Evolutionary conservation across 2,113 vertebrate genomes (phyloP).

Genomic region (Halichoeres trimaculatus): DNA sequence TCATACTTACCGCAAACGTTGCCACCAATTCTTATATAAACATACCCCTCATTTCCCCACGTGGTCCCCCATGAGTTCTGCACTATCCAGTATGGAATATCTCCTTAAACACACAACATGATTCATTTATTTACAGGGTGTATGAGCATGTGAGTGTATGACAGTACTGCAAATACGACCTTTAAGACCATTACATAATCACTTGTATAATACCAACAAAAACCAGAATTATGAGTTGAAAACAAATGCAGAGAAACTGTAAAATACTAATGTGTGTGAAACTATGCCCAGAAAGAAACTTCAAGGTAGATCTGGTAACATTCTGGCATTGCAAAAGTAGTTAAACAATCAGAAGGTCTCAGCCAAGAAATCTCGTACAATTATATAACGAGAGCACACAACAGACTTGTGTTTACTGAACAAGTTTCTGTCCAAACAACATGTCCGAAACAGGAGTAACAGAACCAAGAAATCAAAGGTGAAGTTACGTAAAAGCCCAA

Average conservation of each 20-base stretch:
- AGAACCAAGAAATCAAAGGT: no score
- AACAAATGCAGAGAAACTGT: slow-evolving; percentile 26
- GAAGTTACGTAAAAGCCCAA: no score
- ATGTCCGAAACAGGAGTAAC: neutral
- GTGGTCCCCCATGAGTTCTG: slow-evolving; percentile 91
- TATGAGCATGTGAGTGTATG: neutral
- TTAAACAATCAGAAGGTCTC: neutral
- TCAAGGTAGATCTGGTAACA: neutral
- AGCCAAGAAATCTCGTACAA: neutral
- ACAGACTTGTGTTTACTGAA: neutral
- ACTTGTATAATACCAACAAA: slow-evolving; percentile 38
- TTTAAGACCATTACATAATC: slow-evolving; percentile 57
- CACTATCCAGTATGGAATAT: slow-evolving; percentile 91
- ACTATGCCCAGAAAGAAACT: neutral
- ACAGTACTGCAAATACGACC: slow-evolving; percentile 9
- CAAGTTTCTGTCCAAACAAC: neutral
- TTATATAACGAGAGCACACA: neutral
- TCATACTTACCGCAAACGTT: slow-evolving; percentile 89
- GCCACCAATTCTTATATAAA: slow-evolving; percentile 88
- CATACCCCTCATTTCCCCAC: slow-evolving; percentile 92
- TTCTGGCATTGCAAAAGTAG: neutral
- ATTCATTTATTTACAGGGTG: slow-evolving; percentile 52
- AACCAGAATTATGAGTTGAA: slow-evolving; percentile 20
- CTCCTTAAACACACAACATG: slow-evolving; percentile 77
- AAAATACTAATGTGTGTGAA: slow-evolving; percentile 4